These are phyloP conservation scores for Chloebia gouldiae DNA, from an alignment of 2,113 vertebrate species.

Conservation along the genomic window DNA sequence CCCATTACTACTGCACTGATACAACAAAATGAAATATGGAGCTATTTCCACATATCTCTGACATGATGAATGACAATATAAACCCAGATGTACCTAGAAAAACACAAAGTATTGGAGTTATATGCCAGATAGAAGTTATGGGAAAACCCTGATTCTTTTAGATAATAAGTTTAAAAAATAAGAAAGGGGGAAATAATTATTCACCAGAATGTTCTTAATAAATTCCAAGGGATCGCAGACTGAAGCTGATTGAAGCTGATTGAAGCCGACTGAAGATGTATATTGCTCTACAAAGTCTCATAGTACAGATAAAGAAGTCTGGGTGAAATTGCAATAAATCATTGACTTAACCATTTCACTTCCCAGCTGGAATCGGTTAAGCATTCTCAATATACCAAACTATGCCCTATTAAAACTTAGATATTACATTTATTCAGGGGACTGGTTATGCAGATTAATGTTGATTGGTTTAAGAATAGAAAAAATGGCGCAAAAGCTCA, in stretches of 20 bases:
- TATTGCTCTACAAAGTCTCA: background rate
- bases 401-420: background rate
- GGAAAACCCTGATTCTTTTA: background rate
- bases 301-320: background rate
- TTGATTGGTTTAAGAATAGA: background rate
- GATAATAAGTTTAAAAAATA: background rate
- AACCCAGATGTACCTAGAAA: background rate
- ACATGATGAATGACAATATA: conserved; percentile 35
- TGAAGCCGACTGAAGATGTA: too few species aligned
- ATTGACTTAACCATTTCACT: background rate
- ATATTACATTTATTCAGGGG: background rate
- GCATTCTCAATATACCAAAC: background rate
- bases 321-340: background rate
- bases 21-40: conserved; percentile 54
- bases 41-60: conserved; percentile 20
- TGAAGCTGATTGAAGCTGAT: too few species aligned
- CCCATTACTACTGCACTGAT: conserved; percentile 6
- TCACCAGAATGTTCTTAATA: background rate
- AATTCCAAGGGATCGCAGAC: background rate
- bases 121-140: background rate
- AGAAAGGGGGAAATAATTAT: background rate
- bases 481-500: conserved; percentile 2
- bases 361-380: background rate
- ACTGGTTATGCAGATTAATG: background rate
- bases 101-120: background rate